A percentile compares a stretch with the other conserved stretches of the same genome.
Conservation (phyloP, 2,888 invertebrate genomes). For the Dione vanillae region DNA sequence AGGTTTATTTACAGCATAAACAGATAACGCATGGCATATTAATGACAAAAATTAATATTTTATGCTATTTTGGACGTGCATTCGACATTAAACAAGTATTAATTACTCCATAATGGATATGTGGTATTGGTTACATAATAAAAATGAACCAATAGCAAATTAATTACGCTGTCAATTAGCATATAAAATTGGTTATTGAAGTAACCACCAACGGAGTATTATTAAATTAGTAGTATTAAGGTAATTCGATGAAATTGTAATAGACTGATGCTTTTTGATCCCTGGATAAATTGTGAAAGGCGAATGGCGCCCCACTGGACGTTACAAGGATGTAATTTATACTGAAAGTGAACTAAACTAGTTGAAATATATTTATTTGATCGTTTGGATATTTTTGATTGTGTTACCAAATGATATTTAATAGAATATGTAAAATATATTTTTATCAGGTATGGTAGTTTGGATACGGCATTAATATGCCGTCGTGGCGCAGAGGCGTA, state of each 20-base stretch:
- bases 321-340: conserved; percentile 22
- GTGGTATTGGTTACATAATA: conserved; percentile 41
- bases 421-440: too few relatives aligned
- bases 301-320: conserved; percentile 61
- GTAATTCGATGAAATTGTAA: conserved; percentile 68
- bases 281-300: conserved; percentile 64
- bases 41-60: conserved; percentile 26
- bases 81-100: conserved; percentile 33
- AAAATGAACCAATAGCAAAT: conserved; percentile 54
- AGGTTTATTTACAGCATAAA: conserved; percentile 28
- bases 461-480: too few relatives aligned
- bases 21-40: conserved; percentile 18
- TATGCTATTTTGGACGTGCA: conserved; percentile 31
- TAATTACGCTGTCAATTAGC: conserved; percentile 59
- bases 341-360: conserved; percentile 19
- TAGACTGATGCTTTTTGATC: conserved; percentile 68
- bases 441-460: too few relatives aligned
- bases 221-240: conserved; percentile 69
- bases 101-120: conserved; percentile 37
- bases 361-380: background rate
- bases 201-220: conserved; percentile 58
- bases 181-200: conserved; percentile 62
- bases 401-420: background rate
- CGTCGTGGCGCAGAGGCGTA: too few relatives aligned
- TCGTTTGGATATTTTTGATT: background rate